phyloP scores from a whole-genome alignment of 2,797 vertebrate species.

The Lagodon rhomboides region DNA sequence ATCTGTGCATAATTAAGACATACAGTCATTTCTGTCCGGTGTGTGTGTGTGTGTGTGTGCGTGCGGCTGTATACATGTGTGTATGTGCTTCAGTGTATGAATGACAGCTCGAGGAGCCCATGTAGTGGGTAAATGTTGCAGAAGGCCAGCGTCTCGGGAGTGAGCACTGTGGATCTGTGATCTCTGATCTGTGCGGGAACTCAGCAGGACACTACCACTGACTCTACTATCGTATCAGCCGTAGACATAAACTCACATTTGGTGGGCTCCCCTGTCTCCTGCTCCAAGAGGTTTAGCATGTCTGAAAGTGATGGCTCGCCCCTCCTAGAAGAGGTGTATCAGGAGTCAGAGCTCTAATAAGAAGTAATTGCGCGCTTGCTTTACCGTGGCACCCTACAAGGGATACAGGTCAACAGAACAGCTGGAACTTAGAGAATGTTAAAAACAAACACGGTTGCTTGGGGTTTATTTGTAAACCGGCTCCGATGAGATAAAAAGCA shows the following conservation, averaged over 20 bases:
- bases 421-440: constrained; percentile 60
- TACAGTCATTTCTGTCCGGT: constrained; percentile 30
- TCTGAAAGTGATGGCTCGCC: constrained; percentile 65
- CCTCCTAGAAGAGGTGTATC: constrained; percentile 67
- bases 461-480: constrained; percentile 46
- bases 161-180: constrained; percentile 72
- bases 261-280: constrained; percentile 59
- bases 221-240: constrained; percentile 63
- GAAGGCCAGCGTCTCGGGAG: constrained; percentile 76
- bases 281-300: constrained; percentile 66
- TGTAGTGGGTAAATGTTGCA: constrained; percentile 80
- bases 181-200: constrained; percentile 79
- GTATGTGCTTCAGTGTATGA: constrained; percentile 38
- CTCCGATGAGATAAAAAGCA: constrained; percentile 47
- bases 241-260: constrained; percentile 65
- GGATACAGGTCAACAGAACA: constrained; percentile 64
- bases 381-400: constrained; percentile 50
- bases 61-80: not conserved
- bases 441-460: constrained; percentile 57
- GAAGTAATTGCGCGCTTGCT: constrained; percentile 69
- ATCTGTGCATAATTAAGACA: constrained; percentile 54
- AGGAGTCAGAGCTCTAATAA: constrained; percentile 75
- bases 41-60: constrained; percentile 19
- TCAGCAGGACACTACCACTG: constrained; percentile 76
- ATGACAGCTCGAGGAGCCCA: constrained; percentile 63